Conservation (phyloP, 2,888 invertebrate species). For the Seladonia tumulorum region DNA sequence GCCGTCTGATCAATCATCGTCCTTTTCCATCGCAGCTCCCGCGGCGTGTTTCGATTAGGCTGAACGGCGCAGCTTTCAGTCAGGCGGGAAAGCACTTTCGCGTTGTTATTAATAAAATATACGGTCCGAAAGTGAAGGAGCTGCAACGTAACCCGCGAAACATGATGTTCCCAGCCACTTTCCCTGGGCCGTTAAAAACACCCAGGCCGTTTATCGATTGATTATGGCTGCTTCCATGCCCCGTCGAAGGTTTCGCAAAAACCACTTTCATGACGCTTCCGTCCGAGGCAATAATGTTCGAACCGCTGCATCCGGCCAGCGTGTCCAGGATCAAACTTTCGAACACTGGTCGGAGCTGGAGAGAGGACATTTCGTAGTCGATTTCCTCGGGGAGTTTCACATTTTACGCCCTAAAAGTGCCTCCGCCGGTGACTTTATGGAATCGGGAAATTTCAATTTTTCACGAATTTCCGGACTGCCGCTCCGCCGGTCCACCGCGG, state of each 20-base stretch:
- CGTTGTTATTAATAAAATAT: background rate
- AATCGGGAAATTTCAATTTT: constrained; percentile 16
- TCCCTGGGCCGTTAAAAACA: background rate
- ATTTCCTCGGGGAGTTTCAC: constrained; percentile 53
- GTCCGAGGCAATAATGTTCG: constrained; percentile 6
- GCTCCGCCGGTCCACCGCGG: background rate
- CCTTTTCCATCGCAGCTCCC: background rate
- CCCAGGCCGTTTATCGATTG: background rate
- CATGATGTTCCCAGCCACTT: background rate
- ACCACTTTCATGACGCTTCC: constrained; percentile 10
- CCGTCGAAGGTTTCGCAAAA: background rate
- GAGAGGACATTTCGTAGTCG: constrained; percentile 41
- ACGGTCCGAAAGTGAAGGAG: background rate
- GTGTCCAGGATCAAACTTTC: constrained; percentile 25
- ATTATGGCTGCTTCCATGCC: background rate
- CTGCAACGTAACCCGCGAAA: background rate
- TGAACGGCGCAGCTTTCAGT: background rate
- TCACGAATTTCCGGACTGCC: background rate
- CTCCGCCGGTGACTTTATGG: background rate
- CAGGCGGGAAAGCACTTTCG: background rate
- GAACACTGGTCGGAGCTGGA: background rate
- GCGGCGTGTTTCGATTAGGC: background rate
- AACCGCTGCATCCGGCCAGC: background rate
- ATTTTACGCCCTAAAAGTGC: constrained; percentile 26
- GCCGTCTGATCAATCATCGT: constrained; percentile 27